Evolutionary conservation across 2,797 vertebrate genomes (phyloP).

Genomic region (Cynodonichthys magdalenae): DNA sequence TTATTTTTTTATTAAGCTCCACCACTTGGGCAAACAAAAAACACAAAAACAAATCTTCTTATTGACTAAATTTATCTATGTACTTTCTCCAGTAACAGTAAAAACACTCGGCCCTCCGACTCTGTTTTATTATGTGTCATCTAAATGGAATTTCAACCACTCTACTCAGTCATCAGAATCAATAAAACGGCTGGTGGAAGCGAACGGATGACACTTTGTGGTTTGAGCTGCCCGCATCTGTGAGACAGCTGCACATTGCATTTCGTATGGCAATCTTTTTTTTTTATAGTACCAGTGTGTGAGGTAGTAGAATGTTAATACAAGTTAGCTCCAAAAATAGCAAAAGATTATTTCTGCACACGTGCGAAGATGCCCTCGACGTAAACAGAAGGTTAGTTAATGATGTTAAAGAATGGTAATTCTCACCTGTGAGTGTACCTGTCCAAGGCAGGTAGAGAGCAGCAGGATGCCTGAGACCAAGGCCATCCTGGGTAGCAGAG

Average conservation of each 20-base stretch:
- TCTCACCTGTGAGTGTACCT: constrained; percentile 87
- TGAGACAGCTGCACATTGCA: constrained; percentile 8
- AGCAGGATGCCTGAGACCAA: constrained; percentile 62
- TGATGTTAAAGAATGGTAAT: background rate
- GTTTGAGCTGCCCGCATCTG: constrained; percentile 24
- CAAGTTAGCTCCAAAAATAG: constrained; percentile 6
- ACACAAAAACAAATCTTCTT: background rate
- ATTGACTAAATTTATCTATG: background rate
- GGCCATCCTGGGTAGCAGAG: constrained; percentile 52
- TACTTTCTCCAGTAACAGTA: background rate
- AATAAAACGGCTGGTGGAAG: constrained; percentile 17
- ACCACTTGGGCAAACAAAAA: background rate
- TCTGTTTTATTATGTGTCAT: constrained; percentile 1
- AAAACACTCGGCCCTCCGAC: constrained; percentile 12
- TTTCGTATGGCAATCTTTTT: constrained; percentile 1
- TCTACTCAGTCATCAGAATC: constrained; percentile 25
- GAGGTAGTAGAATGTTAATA: background rate
- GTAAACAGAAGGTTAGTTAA: background rate
- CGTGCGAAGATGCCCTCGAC: background rate
- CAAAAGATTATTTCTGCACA: background rate
- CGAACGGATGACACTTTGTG: constrained; percentile 12
- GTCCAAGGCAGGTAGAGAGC: constrained; percentile 76
- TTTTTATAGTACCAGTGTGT: constrained; percentile 1
- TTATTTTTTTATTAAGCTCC: background rate
- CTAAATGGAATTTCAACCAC: constrained; percentile 1